Percentiles rank a stretch among this genome's conserved stretches.
phyloP scores from a whole-genome alignment of 1,140 invertebrate species.

The Pseudomyrmex cubaensis region DNA sequence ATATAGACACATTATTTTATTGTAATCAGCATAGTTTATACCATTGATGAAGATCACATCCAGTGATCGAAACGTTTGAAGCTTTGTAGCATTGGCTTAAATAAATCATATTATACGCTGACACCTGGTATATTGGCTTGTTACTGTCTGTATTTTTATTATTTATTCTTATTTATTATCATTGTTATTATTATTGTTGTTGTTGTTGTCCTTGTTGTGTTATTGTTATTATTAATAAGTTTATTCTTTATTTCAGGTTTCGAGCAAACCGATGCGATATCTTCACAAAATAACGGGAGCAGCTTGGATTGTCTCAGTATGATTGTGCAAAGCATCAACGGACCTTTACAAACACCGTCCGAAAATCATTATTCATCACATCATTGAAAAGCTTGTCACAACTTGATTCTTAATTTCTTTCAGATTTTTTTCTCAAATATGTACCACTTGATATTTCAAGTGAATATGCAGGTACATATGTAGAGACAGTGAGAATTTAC shows the following conservation, averaged over 20 bases:
- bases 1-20: too few relatives aligned
- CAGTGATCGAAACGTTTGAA: too few relatives aligned
- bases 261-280: conserved; percentile 81
- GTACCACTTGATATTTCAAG: conserved; percentile 15
- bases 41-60: too few relatives aligned
- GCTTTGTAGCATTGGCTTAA: too few relatives aligned
- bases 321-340: conserved; percentile 88
- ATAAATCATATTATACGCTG: too few relatives aligned
- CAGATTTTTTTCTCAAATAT: background rate
- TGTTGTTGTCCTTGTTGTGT: background rate
- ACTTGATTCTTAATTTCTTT: conserved; percentile 11
- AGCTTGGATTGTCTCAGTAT: conserved; percentile 88
- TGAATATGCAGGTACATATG: background rate
- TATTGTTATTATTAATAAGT: conserved; percentile 6
- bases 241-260: conserved; percentile 82
- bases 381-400: conserved; percentile 73
- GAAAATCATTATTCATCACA: conserved; percentile 72
- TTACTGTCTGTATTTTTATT: too few relatives aligned
- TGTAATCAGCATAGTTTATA: too few relatives aligned
- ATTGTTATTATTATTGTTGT: background rate
- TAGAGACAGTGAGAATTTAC: background rate
- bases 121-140: too few relatives aligned
- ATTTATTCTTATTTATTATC: too few relatives aligned
- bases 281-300: conserved; percentile 81
- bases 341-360: conserved; percentile 63